phyloP scores from a whole-genome alignment of 64 coral and sea anemone genomes.

The Orbicella faveolata region DNA sequence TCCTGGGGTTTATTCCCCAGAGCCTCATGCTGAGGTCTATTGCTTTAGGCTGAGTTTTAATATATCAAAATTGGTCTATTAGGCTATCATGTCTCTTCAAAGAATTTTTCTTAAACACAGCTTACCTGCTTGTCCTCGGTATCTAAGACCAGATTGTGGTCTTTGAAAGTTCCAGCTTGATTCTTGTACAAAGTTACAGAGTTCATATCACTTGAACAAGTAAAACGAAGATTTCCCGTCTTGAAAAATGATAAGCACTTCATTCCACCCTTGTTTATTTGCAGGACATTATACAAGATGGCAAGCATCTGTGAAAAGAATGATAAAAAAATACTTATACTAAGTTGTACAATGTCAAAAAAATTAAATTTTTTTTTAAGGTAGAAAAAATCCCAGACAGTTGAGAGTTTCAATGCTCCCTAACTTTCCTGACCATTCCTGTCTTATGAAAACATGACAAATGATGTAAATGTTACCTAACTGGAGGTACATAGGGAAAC shows the following conservation, averaged over 20 bases:
- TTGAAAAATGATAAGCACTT: conserved; percentile 89
- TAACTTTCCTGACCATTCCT: no score
- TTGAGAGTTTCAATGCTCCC: no score
- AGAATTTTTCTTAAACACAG: neutral
- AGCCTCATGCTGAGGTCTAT: no score
- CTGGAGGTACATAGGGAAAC: no score
- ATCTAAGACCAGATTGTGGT: conserved; percentile 71
- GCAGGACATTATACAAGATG: conserved; percentile 65
- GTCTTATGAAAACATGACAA: no score
- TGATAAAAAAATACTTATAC: neutral
- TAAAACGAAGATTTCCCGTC: conserved; percentile 70
- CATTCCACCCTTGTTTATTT: conserved; percentile 86
- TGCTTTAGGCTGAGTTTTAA: no score
- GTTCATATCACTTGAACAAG: conserved; percentile 62
- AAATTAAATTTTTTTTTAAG: neutral
- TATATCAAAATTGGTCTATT: neutral
- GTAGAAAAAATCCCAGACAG: no score
- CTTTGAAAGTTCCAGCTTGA: conserved; percentile 74
- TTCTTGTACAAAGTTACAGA: conserved; percentile 57
- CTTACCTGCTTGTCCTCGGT: conserved; percentile 68
- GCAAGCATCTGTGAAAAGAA: conserved; percentile 62
- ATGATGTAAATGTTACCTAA: no score
- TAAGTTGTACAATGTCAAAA: neutral
- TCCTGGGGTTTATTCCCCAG: no score
- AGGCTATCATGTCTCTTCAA: neutral